phyloP scores from a whole-genome alignment of 2,888 invertebrate genomes.

The Diabrotica balteata region DNA sequence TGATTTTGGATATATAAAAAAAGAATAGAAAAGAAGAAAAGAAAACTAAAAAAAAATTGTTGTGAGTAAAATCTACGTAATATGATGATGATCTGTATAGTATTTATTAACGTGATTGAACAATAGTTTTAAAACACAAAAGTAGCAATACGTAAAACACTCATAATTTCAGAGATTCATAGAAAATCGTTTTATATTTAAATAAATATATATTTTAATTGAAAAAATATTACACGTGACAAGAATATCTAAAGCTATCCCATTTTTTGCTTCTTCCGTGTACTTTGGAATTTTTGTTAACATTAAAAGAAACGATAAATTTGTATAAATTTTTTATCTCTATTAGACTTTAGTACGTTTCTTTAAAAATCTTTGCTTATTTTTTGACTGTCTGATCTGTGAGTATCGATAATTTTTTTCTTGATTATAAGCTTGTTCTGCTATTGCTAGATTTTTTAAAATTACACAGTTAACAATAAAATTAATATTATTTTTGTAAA shows the following conservation, averaged over 20 bases:
- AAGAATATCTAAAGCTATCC: conserved; percentile 4
- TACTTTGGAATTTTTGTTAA: neutral
- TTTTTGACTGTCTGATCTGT: conserved; percentile 20
- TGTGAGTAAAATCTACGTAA: too few species aligned
- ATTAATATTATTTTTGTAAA: neutral
- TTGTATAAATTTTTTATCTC: conserved; percentile 3
- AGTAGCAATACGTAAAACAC: too few species aligned
- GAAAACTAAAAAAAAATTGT: too few species aligned
- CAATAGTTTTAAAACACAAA: too few species aligned
- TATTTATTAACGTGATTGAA: too few species aligned
- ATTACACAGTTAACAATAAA: neutral
- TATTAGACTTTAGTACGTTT: conserved; percentile 18
- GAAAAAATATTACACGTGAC: too few species aligned
- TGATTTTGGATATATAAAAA: too few species aligned
- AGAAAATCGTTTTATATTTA: too few species aligned
- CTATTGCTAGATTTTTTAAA: conserved; percentile 17
- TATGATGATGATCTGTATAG: too few species aligned
- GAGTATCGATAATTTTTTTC: conserved; percentile 16
- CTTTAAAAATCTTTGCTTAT: conserved; percentile 19
- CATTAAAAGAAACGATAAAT: neutral
- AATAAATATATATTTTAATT: too few species aligned
- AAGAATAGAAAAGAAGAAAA: too few species aligned
- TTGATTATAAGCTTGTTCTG: conserved; percentile 21
- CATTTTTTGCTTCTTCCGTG: neutral
- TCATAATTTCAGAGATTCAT: too few species aligned